Base-by-base conservation (phyloP, 1,140 invertebrate genomes). In the Drosophila tropicalis region DNA sequence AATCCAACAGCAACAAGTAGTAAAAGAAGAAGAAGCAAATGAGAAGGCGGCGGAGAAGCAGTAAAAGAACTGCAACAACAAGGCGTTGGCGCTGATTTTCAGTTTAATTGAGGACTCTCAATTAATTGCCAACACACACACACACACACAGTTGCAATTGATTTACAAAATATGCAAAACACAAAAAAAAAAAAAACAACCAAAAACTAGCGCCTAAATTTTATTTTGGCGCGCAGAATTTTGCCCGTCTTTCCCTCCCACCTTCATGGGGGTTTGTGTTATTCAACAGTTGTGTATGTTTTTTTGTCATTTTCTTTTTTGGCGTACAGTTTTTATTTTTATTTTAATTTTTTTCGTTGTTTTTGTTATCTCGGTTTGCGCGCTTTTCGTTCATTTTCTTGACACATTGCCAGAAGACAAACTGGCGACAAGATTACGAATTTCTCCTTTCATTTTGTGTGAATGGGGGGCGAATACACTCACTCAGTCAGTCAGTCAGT, bases 21-120 rank as follows among this genome's bases (percentile, higher is more conserved):
- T 2, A 12, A 32, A 76, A 62, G 44, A 51, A 62, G 44, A 51
- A 51, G 44, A 10, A 51, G 44, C 17, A 17, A 19, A 36, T 12
- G 34, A 9, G 44, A 7, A 17, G 29, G 29, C 5, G 25, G 25
- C 25, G 25, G 25, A 36, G 34, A 12, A 10, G 34, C 7, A 36
- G 34, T 3, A 36, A 36, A 36, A 36, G 44, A 51, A 51, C 44
- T 51, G 44, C 66, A 74, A 47, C 55, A 69, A 54, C 55, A 69
- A 64, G 56, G 70, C 81, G 63, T 78, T 85, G 82, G 83, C 82
- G 84, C 82, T 79, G 82, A 86, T 86, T 86, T 29, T 86, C 56
- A 67, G 79, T 86, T 79, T 79, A 86, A 87, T 86, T 86, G 75
- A 87, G 75, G 75, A 71, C 71, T 76, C 82, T 82, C 83, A 81